These are phyloP conservation scores for Ctenoplectra terminalis DNA, from an alignment of 1,140 invertebrate species.

Conservation along the genomic window DNA sequence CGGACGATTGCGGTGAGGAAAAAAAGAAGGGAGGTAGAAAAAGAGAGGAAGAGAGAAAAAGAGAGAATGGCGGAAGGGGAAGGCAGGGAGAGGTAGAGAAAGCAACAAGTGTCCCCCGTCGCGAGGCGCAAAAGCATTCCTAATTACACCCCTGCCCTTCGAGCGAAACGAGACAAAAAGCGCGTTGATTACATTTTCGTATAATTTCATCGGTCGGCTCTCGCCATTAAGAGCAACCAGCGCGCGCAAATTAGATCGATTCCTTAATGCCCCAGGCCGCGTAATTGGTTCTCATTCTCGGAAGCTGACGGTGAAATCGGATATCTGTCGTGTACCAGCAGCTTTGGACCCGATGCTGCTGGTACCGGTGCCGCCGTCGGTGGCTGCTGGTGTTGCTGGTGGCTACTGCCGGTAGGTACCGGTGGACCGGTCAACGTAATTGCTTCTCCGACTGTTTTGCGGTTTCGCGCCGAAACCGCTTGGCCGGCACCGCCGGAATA, in stretches of 20 bases:
- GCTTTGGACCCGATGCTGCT: background rate
- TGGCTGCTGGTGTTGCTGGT: background rate
- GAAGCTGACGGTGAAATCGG: slow-evolving; percentile 72
- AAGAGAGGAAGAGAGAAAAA: slow-evolving; percentile 34
- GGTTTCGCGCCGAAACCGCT: slow-evolving; percentile 54
- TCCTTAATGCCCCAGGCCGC: slow-evolving; percentile 73
- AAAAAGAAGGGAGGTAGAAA: slow-evolving; percentile 42
- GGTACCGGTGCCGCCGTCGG: background rate
- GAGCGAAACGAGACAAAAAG: slow-evolving; percentile 81
- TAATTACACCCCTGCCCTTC: slow-evolving; percentile 80
- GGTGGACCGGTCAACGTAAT: slow-evolving; percentile 61
- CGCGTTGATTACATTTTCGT: slow-evolving; percentile 81
- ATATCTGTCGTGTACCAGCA: slow-evolving; percentile 68
- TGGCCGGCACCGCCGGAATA: slow-evolving; percentile 27
- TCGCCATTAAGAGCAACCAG: slow-evolving; percentile 71
- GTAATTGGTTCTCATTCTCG: slow-evolving; percentile 75
- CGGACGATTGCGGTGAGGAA: background rate
- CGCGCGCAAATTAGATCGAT: slow-evolving; percentile 75
- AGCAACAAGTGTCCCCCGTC: slow-evolving; percentile 82
- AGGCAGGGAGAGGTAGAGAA: slow-evolving; percentile 57
- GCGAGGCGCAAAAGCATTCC: slow-evolving; percentile 81
- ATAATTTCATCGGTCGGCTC: slow-evolving; percentile 78
- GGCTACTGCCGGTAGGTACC: background rate
- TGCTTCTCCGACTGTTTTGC: slow-evolving; percentile 69
- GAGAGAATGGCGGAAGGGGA: slow-evolving; percentile 59